These are phyloP conservation scores for Lasioglossum calceatum DNA, from an alignment of 2,888 invertebrate genomes.

Conservation along the genomic window DNA sequence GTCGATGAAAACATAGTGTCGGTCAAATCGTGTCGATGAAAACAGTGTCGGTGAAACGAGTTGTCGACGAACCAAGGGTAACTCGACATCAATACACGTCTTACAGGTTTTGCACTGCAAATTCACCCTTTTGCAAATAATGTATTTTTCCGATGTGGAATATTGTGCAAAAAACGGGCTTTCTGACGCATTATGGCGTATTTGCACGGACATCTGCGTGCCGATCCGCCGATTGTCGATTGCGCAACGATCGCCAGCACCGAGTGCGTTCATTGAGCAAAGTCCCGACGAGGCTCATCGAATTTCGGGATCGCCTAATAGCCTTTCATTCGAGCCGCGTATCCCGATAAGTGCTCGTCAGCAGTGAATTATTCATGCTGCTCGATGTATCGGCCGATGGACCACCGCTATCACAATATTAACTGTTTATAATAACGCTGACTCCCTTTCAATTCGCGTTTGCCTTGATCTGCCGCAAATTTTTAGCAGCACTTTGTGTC, in stretches of 20 bases:
- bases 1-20: too few species aligned
- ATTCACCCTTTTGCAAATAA: too few species aligned
- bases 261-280: background rate
- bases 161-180: too few species aligned
- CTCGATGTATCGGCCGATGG: background rate
- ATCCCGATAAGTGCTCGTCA: conserved; percentile 1
- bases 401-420: background rate
- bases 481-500: too few species aligned
- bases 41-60: too few species aligned
- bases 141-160: too few species aligned
- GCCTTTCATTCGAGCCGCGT: background rate
- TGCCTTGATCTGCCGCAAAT: too few species aligned
- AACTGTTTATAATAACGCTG: background rate
- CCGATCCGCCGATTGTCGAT: background rate
- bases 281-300: background rate
- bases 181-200: background rate
- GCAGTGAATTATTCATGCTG: conserved; percentile 41
- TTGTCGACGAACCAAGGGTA: too few species aligned
- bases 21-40: too few species aligned
- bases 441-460: background rate
- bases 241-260: background rate
- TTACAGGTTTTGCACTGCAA: too few species aligned
- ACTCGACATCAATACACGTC: too few species aligned
- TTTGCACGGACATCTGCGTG: background rate
- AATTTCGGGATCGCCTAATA: conserved; percentile 17